Evolutionary conservation across 2,797 vertebrate species (phyloP), one percentile per base, ranked within the genome.

Genomic region (Falco peregrinus): DNA sequence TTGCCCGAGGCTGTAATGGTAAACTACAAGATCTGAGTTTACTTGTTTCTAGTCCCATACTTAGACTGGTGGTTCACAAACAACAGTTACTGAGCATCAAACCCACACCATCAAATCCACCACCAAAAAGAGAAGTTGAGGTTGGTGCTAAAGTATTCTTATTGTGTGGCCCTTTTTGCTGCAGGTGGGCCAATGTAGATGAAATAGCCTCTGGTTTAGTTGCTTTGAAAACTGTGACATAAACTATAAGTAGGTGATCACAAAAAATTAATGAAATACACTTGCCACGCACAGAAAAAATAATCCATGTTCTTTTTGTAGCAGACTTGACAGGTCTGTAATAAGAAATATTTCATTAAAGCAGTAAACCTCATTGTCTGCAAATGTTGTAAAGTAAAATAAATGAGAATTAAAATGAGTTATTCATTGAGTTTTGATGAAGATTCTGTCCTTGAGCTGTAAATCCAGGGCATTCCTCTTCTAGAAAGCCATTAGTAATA

Each of bases 341-440:
- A 76, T 59, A 87, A 70, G 51, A 93, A 57, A 59, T 93, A 86
- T 74, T 81, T 92, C 60, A 80, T 79, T 84, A 86, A 48, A 73
- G n/a, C 65, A 53, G 43, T 75, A 87, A 86, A 94, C 48, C 31
- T 90, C 41, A 41, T 86, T 93, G 83, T 91, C 67, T 57, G 56
- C n/a, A 89, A 96, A 84, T 26, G 18, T 53, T 79, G 81, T 79
- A 88, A 91, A 95, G 47, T 63, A 77, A 84, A 95, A 94, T 67
- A 92, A 89, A 87, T 67, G 33, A 89, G 50, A 93, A 95, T 89
- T 79, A 82, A 90, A 92, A 91, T 80, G 47, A 94, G 92, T 95
- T 89, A 45, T 68, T 91, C 78, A 63, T 95, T 90, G 93, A 88
- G 64, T 81, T 82, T 84, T 95, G 87, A 88, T 75, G 69, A 95